These are phyloP conservation scores for Periophthalmus magnuspinnatus DNA, from an alignment of 2,797 vertebrate species.

Conservation along the genomic window DNA sequence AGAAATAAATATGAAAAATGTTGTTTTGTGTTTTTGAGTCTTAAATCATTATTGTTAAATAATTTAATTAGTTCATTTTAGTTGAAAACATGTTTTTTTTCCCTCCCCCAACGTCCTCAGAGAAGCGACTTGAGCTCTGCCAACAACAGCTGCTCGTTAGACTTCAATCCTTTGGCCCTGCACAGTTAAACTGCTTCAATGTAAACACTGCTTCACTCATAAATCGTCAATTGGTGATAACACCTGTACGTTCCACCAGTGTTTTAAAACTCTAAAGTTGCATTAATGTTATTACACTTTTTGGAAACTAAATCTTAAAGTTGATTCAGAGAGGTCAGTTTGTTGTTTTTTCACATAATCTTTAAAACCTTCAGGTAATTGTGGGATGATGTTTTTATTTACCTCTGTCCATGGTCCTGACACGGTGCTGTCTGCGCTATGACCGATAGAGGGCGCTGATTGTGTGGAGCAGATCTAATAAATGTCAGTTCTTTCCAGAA, in stretches of 20 bases:
- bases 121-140: conserved; percentile 50
- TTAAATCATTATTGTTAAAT: conserved; percentile 1
- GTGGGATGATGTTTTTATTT: neutral
- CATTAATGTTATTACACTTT: neutral
- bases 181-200: conserved; percentile 28
- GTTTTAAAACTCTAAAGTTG: too few species aligned
- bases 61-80: conserved; percentile 20
- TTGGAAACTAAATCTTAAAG: neutral
- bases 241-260: neutral
- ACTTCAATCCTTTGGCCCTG: conserved; percentile 26
- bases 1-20: neutral
- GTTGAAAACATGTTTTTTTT: conserved; percentile 7
- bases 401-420: conserved; percentile 54
- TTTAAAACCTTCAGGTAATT: too few species aligned
- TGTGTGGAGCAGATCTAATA: neutral
- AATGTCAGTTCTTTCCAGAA: neutral
- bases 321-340: neutral
- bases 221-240: neutral
- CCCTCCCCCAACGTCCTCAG: conserved; percentile 12
- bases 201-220: conserved; percentile 33
- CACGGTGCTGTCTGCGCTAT: neutral
- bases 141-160: conserved; percentile 74
- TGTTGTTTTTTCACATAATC: too few species aligned
- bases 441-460: conserved; percentile 34
- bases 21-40: neutral